These are phyloP conservation scores for Neoascia interrupta DNA, from an alignment of 2,888 invertebrate species.

Conservation along the genomic window DNA sequence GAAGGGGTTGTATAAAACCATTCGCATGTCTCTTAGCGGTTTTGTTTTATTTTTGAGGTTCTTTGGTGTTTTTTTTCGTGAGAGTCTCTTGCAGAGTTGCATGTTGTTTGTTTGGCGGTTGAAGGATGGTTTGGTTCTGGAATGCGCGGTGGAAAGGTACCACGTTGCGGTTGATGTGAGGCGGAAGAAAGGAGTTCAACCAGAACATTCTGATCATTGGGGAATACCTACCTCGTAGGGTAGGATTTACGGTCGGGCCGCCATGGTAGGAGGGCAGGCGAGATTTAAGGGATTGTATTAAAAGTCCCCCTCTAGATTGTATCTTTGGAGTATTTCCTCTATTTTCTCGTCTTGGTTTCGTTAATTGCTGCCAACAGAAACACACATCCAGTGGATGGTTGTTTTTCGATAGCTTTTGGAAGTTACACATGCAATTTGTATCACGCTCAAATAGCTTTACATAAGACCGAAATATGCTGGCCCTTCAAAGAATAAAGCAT, in stretches of 20 bases:
- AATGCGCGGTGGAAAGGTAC: slow-evolving; percentile 52
- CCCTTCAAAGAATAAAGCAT: too few species aligned
- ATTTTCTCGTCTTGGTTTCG: slow-evolving; percentile 17
- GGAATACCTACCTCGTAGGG: slow-evolving; percentile 58
- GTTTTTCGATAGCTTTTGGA: not conserved
- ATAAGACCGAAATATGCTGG: too few species aligned
- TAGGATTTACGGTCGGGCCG: too few species aligned
- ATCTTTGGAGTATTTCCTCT: too few species aligned
- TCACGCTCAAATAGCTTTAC: too few species aligned
- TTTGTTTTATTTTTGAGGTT: slow-evolving; percentile 57
- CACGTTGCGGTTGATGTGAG: slow-evolving; percentile 55
- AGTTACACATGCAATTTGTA: slow-evolving; percentile 3
- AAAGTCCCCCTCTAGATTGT: slow-evolving; percentile 30
- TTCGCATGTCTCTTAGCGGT: slow-evolving; percentile 66
- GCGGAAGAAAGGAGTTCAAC: slow-evolving; percentile 47
- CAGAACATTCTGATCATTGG: slow-evolving; percentile 61
- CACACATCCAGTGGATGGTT: slow-evolving; percentile 7
- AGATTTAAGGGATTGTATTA: not conserved
- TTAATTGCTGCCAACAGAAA: slow-evolving; percentile 17
- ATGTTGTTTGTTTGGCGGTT: slow-evolving; percentile 68
- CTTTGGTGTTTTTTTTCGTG: slow-evolving; percentile 19
- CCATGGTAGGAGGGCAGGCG: not conserved
- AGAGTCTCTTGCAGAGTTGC: slow-evolving; percentile 62
- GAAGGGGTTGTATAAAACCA: slow-evolving; percentile 56
- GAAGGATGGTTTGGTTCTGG: slow-evolving; percentile 63